phyloP scores from a whole-genome alignment of 2,888 invertebrate species.

The Chesias legatella region DNA sequence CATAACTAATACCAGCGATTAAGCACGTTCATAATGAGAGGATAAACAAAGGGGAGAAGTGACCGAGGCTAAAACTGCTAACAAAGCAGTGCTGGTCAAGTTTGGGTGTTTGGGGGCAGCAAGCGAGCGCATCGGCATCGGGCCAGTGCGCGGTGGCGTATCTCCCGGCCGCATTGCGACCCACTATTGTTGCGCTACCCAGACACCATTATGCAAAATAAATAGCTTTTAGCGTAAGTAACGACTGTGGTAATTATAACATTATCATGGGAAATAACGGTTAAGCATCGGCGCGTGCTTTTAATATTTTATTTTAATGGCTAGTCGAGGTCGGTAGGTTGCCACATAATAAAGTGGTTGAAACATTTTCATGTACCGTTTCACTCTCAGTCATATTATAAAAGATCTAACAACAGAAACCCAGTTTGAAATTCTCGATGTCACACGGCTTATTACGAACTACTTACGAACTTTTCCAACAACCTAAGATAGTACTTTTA shows the following conservation, averaged over 20 bases:
- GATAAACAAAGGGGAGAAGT: slow-evolving; percentile 44
- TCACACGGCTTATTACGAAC: too few relatives aligned
- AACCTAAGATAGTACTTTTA: too few relatives aligned
- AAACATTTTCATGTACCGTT: slow-evolving; percentile 13
- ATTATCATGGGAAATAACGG: slow-evolving; percentile 45
- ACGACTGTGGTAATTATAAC: slow-evolving; percentile 53
- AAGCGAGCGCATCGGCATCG: slow-evolving; percentile 45
- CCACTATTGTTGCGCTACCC: slow-evolving; percentile 55
- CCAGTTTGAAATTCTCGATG: too few relatives aligned
- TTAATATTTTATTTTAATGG: slow-evolving; percentile 16
- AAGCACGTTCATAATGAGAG: slow-evolving; percentile 21
- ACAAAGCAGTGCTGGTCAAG: slow-evolving; percentile 59
- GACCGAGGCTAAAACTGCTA: slow-evolving; percentile 36
- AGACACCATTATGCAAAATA: slow-evolving; percentile 68
- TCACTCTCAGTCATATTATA: not conserved
- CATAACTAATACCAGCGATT: slow-evolving; percentile 22
- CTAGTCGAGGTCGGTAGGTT: slow-evolving; percentile 18
- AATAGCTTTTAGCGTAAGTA: slow-evolving; percentile 59
- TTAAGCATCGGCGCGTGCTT: slow-evolving; percentile 23
- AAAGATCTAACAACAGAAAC: too few relatives aligned
- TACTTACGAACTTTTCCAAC: too few relatives aligned
- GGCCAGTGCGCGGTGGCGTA: slow-evolving; percentile 29
- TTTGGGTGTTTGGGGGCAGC: slow-evolving; percentile 55
- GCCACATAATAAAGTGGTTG: slow-evolving; percentile 14
- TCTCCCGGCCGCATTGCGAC: slow-evolving; percentile 50